Percentiles rank a stretch among this genome's conserved stretches.
Evolutionary conservation across 1,140 invertebrate genomes (phyloP).

Genomic region (Drosophila asahinai): DNA sequence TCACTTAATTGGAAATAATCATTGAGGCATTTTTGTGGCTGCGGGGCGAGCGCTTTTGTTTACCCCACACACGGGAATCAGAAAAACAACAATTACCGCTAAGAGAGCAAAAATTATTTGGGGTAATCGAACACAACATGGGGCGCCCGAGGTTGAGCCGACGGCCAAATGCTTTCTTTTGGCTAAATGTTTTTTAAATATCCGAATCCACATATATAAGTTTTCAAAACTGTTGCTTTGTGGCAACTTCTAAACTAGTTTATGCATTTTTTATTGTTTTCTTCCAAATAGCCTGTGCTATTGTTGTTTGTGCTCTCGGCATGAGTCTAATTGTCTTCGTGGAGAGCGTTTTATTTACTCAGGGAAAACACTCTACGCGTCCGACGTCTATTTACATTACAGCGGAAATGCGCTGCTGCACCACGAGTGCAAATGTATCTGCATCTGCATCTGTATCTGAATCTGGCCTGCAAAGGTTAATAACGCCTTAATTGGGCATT

Average conservation of each 20-base stretch:
- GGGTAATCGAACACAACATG: conserved; percentile 81
- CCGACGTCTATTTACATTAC: conserved; percentile 44
- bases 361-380: conserved; percentile 29
- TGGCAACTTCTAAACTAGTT: conserved; percentile 57
- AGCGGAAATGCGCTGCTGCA: conserved; percentile 47
- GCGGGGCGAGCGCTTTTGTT: conserved; percentile 28
- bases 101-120: conserved; percentile 67
- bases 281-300: conserved; percentile 46
- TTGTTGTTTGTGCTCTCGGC: conserved; percentile 60
- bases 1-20: conserved; percentile 83
- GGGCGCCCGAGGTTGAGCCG: conserved; percentile 55
- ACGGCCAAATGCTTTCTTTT: conserved; percentile 14
- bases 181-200: conserved; percentile 77
- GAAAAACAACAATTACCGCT: conserved; percentile 46
- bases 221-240: conserved; percentile 16
- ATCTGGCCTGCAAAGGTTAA: conserved; percentile 35
- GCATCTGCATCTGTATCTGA: conserved; percentile 41
- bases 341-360: conserved; percentile 73
- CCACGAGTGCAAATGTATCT: conserved; percentile 33
- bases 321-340: conserved; percentile 71
- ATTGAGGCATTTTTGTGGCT: conserved; percentile 61
- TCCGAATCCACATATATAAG: conserved; percentile 9
- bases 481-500: conserved; percentile 65
- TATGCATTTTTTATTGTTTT: conserved; percentile 72
- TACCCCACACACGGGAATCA: conserved; percentile 43